Conservation (phyloP, 2,888 invertebrate species). For the Suillia variegata region DNA sequence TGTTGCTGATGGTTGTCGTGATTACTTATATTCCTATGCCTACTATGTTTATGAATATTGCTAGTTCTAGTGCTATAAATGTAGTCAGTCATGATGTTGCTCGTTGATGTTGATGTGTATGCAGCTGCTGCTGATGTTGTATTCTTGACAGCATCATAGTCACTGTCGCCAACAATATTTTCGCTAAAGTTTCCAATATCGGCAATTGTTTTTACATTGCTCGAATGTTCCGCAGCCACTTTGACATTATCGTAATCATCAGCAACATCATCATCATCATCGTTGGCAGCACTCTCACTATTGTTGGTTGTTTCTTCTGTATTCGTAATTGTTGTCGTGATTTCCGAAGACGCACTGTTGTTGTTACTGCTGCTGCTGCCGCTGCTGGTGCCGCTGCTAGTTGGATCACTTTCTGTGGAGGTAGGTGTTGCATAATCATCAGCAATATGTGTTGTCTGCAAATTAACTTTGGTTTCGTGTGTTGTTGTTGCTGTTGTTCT, state of each 20-base stretch:
- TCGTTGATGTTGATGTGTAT: neutral
- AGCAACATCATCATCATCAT: neutral
- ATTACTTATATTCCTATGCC: constrained; percentile 26
- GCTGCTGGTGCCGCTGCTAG: constrained; percentile 21
- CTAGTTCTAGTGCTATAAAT: constrained; percentile 37
- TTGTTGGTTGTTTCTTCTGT: neutral
- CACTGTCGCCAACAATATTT: neutral
- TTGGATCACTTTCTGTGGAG: constrained; percentile 8
- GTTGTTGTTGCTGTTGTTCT: constrained; percentile 28
- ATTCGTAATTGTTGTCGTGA: neutral
- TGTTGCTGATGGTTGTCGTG: constrained; percentile 26
- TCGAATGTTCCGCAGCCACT: neutral
- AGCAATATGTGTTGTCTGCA: neutral
- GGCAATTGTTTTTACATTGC: neutral
- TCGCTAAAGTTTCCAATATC: neutral
- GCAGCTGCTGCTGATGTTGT: neutral
- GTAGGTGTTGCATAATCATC: constrained; percentile 3
- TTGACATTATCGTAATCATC: neutral
- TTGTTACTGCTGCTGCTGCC: constrained; percentile 20
- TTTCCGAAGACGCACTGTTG: neutral
- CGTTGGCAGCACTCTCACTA: neutral
- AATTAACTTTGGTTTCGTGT: neutral
- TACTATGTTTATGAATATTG: constrained; percentile 31
- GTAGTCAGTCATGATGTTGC: constrained; percentile 38
- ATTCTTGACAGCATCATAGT: neutral